Conservation (phyloP, 2,888 invertebrate genomes). For the Pecten maximus region DNA sequence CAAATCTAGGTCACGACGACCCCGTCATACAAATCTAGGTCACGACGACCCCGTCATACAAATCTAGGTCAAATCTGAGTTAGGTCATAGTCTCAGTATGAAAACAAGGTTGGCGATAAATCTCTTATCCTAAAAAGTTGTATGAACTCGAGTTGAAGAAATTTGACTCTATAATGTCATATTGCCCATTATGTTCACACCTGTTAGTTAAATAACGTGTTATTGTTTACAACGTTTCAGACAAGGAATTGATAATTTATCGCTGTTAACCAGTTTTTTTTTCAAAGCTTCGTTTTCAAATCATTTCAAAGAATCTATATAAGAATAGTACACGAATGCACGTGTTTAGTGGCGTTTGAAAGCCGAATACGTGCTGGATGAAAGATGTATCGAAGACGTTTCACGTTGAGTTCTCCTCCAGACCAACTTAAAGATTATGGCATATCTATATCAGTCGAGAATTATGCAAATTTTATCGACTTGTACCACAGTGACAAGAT, state of each 20-base stretch:
- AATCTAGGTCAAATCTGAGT: too few relatives aligned
- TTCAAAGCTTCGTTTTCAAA: neutral
- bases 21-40: too few relatives aligned
- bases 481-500: slow-evolving; percentile 20
- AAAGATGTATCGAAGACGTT: neutral
- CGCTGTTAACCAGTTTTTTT: neutral
- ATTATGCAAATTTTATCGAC: slow-evolving; percentile 28
- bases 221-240: neutral
- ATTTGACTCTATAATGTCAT: too few relatives aligned
- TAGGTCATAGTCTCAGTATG: too few relatives aligned
- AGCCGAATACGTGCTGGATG: neutral
- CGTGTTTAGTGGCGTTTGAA: neutral
- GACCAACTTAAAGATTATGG: neutral
- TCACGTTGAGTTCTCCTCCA: neutral
- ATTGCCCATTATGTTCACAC: too few relatives aligned
- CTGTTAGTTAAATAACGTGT: neutral
- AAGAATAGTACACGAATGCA: neutral
- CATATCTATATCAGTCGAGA: slow-evolving; percentile 17
- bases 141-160: too few relatives aligned
- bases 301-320: neutral
- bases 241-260: neutral
- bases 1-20: too few relatives aligned
- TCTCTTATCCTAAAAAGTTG: too few relatives aligned
- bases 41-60: too few relatives aligned
- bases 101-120: too few relatives aligned